Base-by-base conservation (phyloP, 2,888 invertebrate species). In the Drosophila suboccidentalis region DNA sequence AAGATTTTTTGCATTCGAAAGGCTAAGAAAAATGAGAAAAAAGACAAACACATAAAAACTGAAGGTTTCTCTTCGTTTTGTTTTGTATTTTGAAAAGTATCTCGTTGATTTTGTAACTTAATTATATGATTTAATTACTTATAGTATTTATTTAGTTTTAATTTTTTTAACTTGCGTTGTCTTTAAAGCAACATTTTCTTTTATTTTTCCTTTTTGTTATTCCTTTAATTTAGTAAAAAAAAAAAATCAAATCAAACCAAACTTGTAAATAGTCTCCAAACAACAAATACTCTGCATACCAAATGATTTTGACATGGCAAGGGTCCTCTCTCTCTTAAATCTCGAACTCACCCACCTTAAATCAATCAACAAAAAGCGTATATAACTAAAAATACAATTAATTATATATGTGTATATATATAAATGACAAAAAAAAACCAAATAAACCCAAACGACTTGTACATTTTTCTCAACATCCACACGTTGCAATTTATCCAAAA, bases 211-310 rank as follows among this genome's bases (percentile, higher is more conserved):
- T 13, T 26, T 26, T 36, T 63, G 47, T n/a, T 32, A 41, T 26
- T 41, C 47, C 4, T 63, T 17, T 50, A 41, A 41, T 46, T 69
- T 51, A 49, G 22, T 67, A 65, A 68, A 75, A 65, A 65, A 68
- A 75, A 65, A 69, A 74, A 76, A 67, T 47, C 62, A 80, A 81
- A 73, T 72, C 67, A 78, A 87, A 79, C 78, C 82, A 76, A 90
- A 87, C 88, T 90, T 90, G 90, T 90, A 90, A 90, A 90, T 90
- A 90, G 87, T 87, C 82, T 82, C 89, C 81, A 79, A 78, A 80
- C 63, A 75, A 78, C 72, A 81, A 87, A 74, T 78, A 87, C 87
- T 89, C 87, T 81, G 80, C 82, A 87, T 89, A 82, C 84, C 70
- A 87, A 85, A 77, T 80, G 79, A 79, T 75, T 90, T 89, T 88